Evolutionary conservation across 2,888 invertebrate genomes (phyloP).

Genomic region (Brenthis ino): DNA sequence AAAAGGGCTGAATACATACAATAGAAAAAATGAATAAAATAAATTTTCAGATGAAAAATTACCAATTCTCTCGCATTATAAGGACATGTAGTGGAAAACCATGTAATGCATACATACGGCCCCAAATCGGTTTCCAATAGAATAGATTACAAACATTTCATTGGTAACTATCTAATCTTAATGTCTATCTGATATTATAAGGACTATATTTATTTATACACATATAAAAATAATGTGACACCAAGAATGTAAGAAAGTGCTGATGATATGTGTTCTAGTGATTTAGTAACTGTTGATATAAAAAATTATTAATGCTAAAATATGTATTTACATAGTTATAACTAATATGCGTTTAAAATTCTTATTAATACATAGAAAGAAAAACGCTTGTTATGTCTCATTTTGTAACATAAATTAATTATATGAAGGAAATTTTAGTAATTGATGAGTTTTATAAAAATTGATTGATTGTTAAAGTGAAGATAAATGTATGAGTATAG

Average conservation of each 20-base stretch:
- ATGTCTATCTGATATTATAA: slow-evolving; percentile 38
- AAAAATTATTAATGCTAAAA: slow-evolving; percentile 52
- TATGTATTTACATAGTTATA: slow-evolving; percentile 33
- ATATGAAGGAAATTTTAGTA: background rate
- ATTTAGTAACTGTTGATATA: slow-evolving; percentile 59
- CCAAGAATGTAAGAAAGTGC: slow-evolving; percentile 77
- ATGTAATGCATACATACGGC: background rate
- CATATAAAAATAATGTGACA: slow-evolving; percentile 62
- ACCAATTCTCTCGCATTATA: background rate
- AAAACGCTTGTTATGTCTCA: slow-evolving; percentile 26
- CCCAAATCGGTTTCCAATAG: background rate
- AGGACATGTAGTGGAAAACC: background rate
- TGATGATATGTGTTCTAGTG: slow-evolving; percentile 79
- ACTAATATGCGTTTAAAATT: slow-evolving; percentile 24
- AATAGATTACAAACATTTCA: slow-evolving; percentile 44
- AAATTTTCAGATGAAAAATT: too few relatives aligned
- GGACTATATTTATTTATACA: slow-evolving; percentile 43
- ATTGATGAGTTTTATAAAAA: background rate
- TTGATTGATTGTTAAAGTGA: too few relatives aligned
- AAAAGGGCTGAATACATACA: too few relatives aligned
- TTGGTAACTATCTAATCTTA: slow-evolving; percentile 50
- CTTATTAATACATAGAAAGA: slow-evolving; percentile 15
- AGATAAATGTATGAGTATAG: too few relatives aligned
- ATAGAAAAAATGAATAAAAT: too few relatives aligned
- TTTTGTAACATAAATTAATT: background rate